Base-by-base conservation (phyloP, 2,888 invertebrate species). In the Cheilosia vulpina region DNA sequence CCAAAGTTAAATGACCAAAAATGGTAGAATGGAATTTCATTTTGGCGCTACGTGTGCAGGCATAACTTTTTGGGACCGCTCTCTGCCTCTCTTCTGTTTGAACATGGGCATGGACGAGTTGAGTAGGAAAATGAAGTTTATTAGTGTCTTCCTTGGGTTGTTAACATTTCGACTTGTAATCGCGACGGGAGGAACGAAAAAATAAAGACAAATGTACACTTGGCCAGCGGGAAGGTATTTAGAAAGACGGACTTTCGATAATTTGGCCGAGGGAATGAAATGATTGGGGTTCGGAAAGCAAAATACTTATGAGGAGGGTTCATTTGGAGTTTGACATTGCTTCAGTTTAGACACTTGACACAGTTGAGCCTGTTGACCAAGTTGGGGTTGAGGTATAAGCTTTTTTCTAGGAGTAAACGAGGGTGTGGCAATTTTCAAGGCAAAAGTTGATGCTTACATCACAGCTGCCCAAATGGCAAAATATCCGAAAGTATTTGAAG, bases 11-110 rank as follows among this genome's bases (percentile, higher is more conserved):
- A 81, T 81, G 71, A 76, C 80, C 76, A 76, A 81, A 78, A 76
- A 81, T 71, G 85, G 76, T 34, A 21, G 76, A 81, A 71, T 71
- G 85, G 81, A 85, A 85, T 85, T 85, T 85, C 52, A 85, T 81
- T 85, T 85, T 85, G 85, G 81, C 85, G 85, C 81, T 68, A 85
- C 81, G 60, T 76, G 71, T 81, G 80, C 65, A 76, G 68, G 71
- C 60, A 52, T 71, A 58, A 47, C 27, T 68, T 83, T 83, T 62
- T 38, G 72, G 72, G 66, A 62, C 65, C 27, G 27, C 27, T 27
- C 77, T 77, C 65, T 58, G 13, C 27, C 55, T 52, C 58, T 55
- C 31, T 41, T 66, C 45, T 76, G 27, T 11, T 53, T 76, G n/a
- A 53, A 47, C 75, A 60, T 71, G 80, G 60, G 66, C 63, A 60